phyloP scores from a whole-genome alignment of 2,888 invertebrate genomes.

The Oligia latruncula region DNA sequence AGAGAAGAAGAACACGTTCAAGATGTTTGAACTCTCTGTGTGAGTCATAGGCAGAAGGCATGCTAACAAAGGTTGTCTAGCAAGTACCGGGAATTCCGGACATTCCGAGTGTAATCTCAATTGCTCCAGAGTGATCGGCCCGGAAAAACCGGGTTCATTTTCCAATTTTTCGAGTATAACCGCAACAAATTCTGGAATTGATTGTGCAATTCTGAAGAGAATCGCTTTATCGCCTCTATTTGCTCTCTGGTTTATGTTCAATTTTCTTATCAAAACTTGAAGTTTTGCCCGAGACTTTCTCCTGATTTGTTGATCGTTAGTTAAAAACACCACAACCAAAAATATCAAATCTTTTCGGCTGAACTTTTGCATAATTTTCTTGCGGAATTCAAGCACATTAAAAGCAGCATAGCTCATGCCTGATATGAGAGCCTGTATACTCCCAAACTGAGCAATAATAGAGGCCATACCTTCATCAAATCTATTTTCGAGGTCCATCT shows the following conservation, averaged over 20 bases:
- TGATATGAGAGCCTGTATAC: too few species aligned
- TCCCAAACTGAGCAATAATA: too few species aligned
- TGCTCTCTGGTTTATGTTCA: constrained; percentile 3
- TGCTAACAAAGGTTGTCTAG: constrained; percentile 14
- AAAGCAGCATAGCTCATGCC: neutral
- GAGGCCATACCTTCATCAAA: too few species aligned
- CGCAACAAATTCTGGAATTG: constrained; percentile 1
- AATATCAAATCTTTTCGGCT: neutral
- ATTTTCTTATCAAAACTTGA: neutral
- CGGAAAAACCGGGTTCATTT: neutral
- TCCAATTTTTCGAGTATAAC: neutral
- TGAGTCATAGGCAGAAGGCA: constrained; percentile 2
- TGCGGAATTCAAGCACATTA: neutral
- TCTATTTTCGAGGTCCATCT: too few species aligned
- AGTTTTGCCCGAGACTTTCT: neutral
- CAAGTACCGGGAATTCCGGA: constrained; percentile 3
- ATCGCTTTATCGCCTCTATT: neutral
- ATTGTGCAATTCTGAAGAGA: constrained; percentile 24
- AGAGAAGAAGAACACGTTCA: constrained; percentile 2
- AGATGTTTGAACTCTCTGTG: neutral
- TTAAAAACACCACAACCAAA: neutral
- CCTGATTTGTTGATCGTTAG: neutral
- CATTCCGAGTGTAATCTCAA: constrained; percentile 8
- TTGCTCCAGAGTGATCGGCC: neutral
- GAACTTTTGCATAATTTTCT: neutral